Percentiles rank a stretch among this genome's conserved stretches.
These are phyloP conservation scores for Drosophila kanapiae DNA, from an alignment of 1,140 invertebrate species.

Conservation along the genomic window DNA sequence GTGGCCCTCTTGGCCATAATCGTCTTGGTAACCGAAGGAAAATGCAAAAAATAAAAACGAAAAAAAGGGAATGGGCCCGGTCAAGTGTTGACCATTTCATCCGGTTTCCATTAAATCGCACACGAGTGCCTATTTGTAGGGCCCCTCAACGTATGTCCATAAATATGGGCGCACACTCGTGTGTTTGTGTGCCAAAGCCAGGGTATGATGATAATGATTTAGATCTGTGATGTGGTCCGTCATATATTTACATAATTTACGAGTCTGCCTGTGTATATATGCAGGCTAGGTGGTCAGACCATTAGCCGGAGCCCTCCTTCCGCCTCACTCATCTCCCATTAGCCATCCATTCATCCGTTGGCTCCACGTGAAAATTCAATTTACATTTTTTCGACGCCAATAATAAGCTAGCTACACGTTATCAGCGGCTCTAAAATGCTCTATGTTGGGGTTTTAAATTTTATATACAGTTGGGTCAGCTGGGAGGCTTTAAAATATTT, in stretches of 20 bases:
- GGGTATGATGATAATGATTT: slow-evolving; percentile 52
- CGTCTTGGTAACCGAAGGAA: slow-evolving; percentile 45
- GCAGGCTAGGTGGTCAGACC: slow-evolving; percentile 15
- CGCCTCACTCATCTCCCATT: neutral
- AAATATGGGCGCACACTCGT: slow-evolving; percentile 2
- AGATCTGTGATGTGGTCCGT: slow-evolving; percentile 52
- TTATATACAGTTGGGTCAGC: neutral
- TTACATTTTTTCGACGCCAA: slow-evolving; percentile 29
- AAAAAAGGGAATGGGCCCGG: slow-evolving; percentile 18
- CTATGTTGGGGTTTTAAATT: neutral
- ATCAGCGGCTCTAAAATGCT: slow-evolving; percentile 1
- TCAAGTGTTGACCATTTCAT: slow-evolving; percentile 62
- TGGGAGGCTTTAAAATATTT: neutral
- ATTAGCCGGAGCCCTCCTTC: slow-evolving; percentile 5
- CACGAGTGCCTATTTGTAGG: slow-evolving; percentile 47
- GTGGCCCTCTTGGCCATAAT: slow-evolving; percentile 51
- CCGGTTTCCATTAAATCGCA: slow-evolving; percentile 57
- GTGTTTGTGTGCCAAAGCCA: slow-evolving; percentile 24
- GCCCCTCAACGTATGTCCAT: slow-evolving; percentile 11
- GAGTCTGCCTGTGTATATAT: slow-evolving; percentile 12
- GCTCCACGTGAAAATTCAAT: slow-evolving; percentile 31
- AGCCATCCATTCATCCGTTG: neutral
- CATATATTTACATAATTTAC: slow-evolving; percentile 64
- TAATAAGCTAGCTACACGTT: slow-evolving; percentile 3
- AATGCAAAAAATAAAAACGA: slow-evolving; percentile 9